Evolutionary conservation across 2,888 invertebrate species (phyloP).

Genomic region (Chirona hameri): DNA sequence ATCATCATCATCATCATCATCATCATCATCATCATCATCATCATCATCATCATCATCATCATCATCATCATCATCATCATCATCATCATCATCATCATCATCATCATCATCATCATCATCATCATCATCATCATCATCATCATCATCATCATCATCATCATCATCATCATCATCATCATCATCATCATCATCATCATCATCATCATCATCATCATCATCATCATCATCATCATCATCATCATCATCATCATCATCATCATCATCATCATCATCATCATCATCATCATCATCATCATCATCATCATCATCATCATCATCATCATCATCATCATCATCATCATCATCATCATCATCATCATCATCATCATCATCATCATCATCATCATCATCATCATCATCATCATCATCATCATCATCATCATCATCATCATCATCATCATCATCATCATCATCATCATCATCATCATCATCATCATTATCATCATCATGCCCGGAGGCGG

Average conservation of each 20-base stretch:
- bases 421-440: conserved; percentile 22
- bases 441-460: conserved; percentile 22
- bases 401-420: conserved; percentile 8
- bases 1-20: conserved; percentile 22
- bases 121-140: conserved; percentile 22
- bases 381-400: conserved; percentile 8
- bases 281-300: conserved; percentile 22
- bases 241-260: conserved; percentile 22
- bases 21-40: conserved; percentile 8
- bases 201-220: conserved; percentile 12
- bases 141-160: conserved; percentile 22
- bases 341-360: conserved; percentile 22
- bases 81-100: conserved; percentile 22
- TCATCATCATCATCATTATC: conserved; percentile 22
- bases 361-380: conserved; percentile 22
- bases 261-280: conserved; percentile 22
- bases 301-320: conserved; percentile 22
- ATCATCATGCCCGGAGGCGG: background rate
- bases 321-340: conserved; percentile 22
- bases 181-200: conserved; percentile 12
- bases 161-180: conserved; percentile 22
- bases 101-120: conserved; percentile 22
- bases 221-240: conserved; percentile 22
- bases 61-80: conserved; percentile 22
- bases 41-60: background rate